Conservation (phyloP, 2,113 vertebrate genomes). For the Muntiacus muntjak region DNA sequence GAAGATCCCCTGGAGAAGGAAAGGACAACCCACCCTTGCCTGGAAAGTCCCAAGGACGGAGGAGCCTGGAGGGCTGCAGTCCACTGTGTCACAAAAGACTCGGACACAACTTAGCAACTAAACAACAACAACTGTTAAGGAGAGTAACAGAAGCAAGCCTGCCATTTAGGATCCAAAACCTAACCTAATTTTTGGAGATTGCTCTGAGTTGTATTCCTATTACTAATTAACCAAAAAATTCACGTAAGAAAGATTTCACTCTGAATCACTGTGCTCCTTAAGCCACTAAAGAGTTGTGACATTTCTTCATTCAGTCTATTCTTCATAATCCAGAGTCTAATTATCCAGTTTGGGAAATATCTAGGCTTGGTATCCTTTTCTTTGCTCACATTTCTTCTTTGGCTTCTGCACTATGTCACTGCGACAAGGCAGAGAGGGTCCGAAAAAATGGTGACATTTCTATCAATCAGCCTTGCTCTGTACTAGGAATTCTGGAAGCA, state of each 20-base stretch:
- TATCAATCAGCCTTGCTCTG: constrained; percentile 16
- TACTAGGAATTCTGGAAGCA: constrained; percentile 35
- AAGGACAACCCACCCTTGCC: not conserved
- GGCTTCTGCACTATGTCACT: constrained; percentile 13
- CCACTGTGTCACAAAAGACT: not conserved
- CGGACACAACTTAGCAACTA: not conserved
- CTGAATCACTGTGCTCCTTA: not conserved
- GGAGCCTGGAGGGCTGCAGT: not conserved
- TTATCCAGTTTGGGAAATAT: not conserved
- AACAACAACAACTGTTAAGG: not conserved
- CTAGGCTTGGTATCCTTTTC: not conserved
- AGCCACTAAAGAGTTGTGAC: not conserved
- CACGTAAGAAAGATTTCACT: not conserved
- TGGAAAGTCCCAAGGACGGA: not conserved
- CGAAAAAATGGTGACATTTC: not conserved
- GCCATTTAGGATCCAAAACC: not conserved
- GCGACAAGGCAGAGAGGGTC: constrained; percentile 32
- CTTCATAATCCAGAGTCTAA: not conserved
- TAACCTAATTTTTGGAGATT: not conserved
- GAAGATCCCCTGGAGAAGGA: not conserved
- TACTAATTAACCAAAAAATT: constrained; percentile 15
- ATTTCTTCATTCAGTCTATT: not conserved
- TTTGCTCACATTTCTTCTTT: constrained; percentile 21
- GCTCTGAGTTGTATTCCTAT: not conserved
- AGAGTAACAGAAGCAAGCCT: not conserved